Evolutionary conservation across 2,888 invertebrate species (phyloP).

Genomic region (Drosophila villosipedis): DNA sequence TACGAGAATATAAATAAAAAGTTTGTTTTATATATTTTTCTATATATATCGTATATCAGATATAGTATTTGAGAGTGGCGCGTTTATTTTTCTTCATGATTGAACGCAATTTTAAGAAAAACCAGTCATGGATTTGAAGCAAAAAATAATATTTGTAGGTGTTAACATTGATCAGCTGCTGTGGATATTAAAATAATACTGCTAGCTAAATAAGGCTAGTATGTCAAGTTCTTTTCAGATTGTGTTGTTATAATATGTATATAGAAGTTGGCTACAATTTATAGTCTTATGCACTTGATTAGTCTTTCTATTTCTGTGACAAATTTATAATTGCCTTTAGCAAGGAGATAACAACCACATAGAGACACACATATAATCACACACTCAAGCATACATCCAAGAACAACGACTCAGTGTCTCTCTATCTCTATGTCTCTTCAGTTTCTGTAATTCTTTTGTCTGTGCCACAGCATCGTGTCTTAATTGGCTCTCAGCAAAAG

Average conservation of each 20-base stretch:
- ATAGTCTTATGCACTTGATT: background rate
- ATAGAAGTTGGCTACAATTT: background rate
- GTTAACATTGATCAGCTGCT: background rate
- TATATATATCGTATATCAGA: background rate
- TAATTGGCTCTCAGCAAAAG: slow-evolving; percentile 61
- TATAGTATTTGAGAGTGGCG: background rate
- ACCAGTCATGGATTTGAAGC: background rate
- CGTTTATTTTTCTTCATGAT: background rate
- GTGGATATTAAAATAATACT: background rate
- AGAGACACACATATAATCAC: background rate
- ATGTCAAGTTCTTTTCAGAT: too few species aligned
- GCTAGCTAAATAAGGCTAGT: background rate
- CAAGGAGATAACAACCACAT: slow-evolving; percentile 1
- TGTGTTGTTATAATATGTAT: background rate
- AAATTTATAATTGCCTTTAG: background rate
- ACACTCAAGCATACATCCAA: background rate
- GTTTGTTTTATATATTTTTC: background rate
- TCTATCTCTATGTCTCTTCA: slow-evolving; percentile 1
- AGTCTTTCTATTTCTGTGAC: background rate
- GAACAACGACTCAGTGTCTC: background rate
- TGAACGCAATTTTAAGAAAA: background rate
- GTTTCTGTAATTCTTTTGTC: background rate
- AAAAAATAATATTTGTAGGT: background rate
- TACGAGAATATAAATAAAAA: too few species aligned
- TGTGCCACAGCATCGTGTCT: slow-evolving; percentile 36